Conservation (phyloP, 2,797 vertebrate species). For the Falco naumanni region DNA sequence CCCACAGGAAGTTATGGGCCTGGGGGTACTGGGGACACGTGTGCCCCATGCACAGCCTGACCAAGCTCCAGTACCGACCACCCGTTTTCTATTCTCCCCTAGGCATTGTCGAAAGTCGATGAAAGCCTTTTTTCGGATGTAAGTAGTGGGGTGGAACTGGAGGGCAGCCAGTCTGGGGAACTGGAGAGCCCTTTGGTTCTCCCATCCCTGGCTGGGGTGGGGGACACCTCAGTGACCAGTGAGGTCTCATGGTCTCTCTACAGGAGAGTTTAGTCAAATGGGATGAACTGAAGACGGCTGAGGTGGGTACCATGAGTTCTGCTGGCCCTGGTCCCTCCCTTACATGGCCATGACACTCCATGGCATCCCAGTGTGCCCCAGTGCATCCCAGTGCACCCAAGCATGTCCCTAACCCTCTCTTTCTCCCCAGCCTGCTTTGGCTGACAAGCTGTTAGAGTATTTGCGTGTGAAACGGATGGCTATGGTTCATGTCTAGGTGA, state of each 20-base stretch:
- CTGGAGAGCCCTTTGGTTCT: accelerated
- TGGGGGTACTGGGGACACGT: not conserved
- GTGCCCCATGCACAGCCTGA: not conserved
- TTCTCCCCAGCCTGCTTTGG: not conserved
- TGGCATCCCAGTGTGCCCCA: too few relatives aligned
- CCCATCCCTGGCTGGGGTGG: not conserved
- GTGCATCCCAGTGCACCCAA: not conserved
- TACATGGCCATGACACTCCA: not conserved
- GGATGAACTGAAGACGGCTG: too few relatives aligned
- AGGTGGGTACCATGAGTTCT: not conserved
- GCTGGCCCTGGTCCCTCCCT: too few relatives aligned
- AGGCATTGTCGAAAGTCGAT: accelerated
- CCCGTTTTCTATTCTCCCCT: not conserved
- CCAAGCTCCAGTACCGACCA: not conserved
- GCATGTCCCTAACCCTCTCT: not conserved
- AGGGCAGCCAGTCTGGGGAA: not conserved
- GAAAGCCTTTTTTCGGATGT: accelerated
- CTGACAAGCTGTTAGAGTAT: too few relatives aligned
- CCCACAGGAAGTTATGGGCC: accelerated
- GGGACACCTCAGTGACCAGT: not conserved
- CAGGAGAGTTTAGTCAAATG: not conserved
- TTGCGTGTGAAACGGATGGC: too few relatives aligned
- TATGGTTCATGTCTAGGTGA: not conserved
- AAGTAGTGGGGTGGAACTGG: not conserved
- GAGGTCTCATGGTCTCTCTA: not conserved